Percentiles rank a stretch among this genome's conserved stretches.
These are phyloP conservation scores for Andinoacara biseriatus DNA, from an alignment of 2,113 vertebrate species.

Conservation along the genomic window DNA sequence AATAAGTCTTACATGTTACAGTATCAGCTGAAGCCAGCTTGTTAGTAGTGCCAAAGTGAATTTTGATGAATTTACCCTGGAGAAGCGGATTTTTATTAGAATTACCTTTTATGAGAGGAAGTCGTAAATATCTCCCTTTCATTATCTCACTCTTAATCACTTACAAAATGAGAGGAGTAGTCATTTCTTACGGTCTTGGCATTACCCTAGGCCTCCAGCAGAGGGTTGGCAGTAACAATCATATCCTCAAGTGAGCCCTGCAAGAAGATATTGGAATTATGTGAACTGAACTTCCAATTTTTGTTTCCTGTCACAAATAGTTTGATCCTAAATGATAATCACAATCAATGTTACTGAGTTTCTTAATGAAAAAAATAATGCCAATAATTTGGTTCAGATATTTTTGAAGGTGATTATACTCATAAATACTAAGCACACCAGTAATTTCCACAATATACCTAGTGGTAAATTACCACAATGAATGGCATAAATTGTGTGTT, in stretches of 20 bases:
- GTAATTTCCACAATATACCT: not conserved
- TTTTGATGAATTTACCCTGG: constrained; percentile 93
- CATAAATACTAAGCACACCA: not conserved
- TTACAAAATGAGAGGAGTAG: constrained; percentile 88
- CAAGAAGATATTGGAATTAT: not conserved
- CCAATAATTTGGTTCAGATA: not conserved
- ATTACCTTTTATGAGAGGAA: not conserved
- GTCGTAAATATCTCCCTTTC: not conserved
- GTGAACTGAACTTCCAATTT: not conserved
- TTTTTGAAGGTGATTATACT: not conserved
- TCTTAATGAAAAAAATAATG: not conserved
- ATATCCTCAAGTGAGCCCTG: constrained; percentile 82
- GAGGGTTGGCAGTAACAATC: constrained; percentile 74
- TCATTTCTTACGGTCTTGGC: constrained; percentile 88
- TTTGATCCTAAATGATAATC: not conserved
- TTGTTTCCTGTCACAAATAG: not conserved
- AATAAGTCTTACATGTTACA: constrained; percentile 88
- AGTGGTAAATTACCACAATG: not conserved
- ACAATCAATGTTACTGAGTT: not conserved
- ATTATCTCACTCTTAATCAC: constrained; percentile 41
- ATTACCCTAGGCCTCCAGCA: constrained; percentile 87
- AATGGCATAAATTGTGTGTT: not conserved
- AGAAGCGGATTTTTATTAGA: not conserved
- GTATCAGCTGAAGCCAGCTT: constrained; percentile 94
- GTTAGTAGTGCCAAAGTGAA: constrained; percentile 88